phyloP scores from a whole-genome alignment of 2,888 invertebrate species.

The Zygogramma bicolorata region DNA sequence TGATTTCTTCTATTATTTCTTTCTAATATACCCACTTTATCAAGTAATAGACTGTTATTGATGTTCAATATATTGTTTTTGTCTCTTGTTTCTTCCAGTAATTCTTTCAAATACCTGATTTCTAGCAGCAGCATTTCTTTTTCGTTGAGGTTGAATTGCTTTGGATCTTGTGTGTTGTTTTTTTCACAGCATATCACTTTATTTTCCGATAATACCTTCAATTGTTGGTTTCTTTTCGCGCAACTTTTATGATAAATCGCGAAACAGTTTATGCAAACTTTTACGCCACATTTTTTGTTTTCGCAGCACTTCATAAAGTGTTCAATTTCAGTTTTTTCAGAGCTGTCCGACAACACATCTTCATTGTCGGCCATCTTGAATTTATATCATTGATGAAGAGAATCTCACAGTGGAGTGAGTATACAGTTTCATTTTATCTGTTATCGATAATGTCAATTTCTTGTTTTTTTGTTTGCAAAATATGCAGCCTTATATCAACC shows the following conservation, averaged over 20 bases:
- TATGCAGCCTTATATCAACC: no score
- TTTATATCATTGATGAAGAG: background rate
- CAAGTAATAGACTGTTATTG: background rate
- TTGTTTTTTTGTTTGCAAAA: background rate
- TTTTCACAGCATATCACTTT: background rate
- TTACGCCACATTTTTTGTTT: background rate
- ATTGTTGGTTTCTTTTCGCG: slow-evolving; percentile 3
- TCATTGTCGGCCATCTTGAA: background rate
- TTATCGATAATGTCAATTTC: no score
- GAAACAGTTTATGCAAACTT: background rate
- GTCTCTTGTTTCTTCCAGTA: background rate
- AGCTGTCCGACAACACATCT: background rate
- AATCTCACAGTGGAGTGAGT: no score
- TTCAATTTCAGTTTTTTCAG: background rate
- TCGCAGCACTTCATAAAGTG: background rate
- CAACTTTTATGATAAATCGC: background rate
- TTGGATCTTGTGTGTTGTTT: background rate
- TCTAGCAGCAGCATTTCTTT: background rate
- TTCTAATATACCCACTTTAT: background rate
- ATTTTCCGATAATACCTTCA: background rate
- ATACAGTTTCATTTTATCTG: no score
- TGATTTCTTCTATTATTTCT: background rate
- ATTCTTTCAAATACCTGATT: background rate
- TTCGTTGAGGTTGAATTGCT: background rate
- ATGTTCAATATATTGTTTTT: background rate